Evolutionary conservation across 2,797 vertebrate species (phyloP).

Genomic region (Pelobates cultripes): DNA sequence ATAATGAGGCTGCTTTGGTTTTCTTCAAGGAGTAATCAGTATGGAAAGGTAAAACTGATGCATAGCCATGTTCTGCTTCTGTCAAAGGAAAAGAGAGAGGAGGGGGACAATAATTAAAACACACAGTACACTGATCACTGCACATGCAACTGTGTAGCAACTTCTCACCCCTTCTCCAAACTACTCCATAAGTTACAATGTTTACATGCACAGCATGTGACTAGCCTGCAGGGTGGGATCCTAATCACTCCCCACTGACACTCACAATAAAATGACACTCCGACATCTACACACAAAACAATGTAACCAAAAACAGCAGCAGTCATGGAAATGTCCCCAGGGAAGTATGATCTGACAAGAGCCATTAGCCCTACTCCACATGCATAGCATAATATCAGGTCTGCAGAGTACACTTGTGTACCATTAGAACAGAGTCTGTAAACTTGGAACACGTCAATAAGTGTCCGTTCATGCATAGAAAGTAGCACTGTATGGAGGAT

Average conservation of each 20-base stretch:
- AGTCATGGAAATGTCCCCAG: not conserved
- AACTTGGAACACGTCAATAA: no score
- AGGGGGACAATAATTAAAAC: not conserved
- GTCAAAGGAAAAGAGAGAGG: slow-evolving; percentile 33
- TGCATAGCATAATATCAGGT: no score
- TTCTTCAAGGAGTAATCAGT: slow-evolving; percentile 94
- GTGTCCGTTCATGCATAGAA: no score
- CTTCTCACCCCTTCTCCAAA: not conserved
- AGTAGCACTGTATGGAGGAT: no score
- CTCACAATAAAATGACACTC: not conserved
- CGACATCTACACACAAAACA: not conserved
- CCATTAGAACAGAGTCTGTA: no score
- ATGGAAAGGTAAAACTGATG: slow-evolving; percentile 93
- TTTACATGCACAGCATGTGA: not conserved
- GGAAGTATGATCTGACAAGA: not conserved
- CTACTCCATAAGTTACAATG: not conserved
- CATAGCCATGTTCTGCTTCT: slow-evolving; percentile 98
- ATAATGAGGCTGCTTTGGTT: slow-evolving; percentile 88
- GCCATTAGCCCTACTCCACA: no score
- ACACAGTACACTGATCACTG: not conserved
- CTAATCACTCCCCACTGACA: not conserved
- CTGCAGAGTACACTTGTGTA: no score
- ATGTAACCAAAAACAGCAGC: not conserved
- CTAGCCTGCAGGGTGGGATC: not conserved
- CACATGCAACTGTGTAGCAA: not conserved